Evolutionary conservation across 2,797 vertebrate genomes (phyloP).

Genomic region (Malurus leucopterus): DNA sequence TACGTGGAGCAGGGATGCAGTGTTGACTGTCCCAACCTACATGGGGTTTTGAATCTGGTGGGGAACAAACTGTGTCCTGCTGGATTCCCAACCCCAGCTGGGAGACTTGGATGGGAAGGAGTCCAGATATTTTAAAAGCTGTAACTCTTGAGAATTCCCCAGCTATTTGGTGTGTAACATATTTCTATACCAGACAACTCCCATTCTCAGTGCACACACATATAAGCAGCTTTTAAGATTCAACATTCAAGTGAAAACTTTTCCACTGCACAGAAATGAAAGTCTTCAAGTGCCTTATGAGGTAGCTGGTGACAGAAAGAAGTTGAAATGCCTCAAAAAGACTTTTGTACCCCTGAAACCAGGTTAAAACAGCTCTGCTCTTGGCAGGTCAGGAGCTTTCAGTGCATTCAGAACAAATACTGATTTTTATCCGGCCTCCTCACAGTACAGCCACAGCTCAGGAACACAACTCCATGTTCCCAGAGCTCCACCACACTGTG

Average conservation of each 20-base stretch:
- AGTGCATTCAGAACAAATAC: not conserved
- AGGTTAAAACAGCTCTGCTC: not conserved
- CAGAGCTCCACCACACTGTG: not conserved
- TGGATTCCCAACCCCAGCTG: not conserved
- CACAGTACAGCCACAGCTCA: fast-evolving
- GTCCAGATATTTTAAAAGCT: not conserved
- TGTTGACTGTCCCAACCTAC: fast-evolving
- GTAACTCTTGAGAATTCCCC: not conserved
- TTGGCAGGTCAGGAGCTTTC: not conserved
- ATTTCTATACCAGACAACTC: not conserved
- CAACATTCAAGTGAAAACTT: not conserved
- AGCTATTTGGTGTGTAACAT: not conserved
- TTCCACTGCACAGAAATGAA: not conserved
- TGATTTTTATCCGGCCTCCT: not conserved
- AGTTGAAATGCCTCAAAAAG: not conserved
- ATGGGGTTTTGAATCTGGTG: fast-evolving
- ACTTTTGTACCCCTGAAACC: not conserved
- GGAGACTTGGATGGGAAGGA: not conserved
- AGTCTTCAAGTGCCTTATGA: not conserved
- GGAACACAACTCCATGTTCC: not conserved
- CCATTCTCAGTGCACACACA: not conserved
- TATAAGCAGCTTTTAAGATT: not conserved
- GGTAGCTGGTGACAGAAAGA: not conserved
- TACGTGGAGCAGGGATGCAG: fast-evolving
- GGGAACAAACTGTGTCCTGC: not conserved